These are phyloP conservation scores for Setophaga kirtlandii DNA, from an alignment of 2,113 vertebrate genomes.

Conservation along the genomic window DNA sequence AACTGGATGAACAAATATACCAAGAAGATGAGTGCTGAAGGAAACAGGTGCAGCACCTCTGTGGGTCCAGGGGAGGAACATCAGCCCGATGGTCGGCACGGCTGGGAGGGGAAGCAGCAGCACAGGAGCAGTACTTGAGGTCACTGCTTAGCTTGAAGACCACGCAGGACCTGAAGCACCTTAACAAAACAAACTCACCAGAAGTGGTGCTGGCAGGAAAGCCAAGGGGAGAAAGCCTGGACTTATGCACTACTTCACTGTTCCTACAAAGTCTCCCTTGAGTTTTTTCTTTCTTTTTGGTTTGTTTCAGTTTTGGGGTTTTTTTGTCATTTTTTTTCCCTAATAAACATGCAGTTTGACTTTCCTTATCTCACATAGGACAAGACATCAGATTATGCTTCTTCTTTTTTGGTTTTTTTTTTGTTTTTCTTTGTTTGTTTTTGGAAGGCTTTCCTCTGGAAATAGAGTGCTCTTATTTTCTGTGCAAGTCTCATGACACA, in stretches of 20 bases:
- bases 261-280: slow-evolving; percentile 48
- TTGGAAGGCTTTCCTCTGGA: slow-evolving; percentile 76
- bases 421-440: not conserved
- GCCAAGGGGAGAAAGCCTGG: slow-evolving; percentile 38
- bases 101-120: slow-evolving; percentile 5
- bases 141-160: slow-evolving; percentile 40
- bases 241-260: slow-evolving; percentile 51
- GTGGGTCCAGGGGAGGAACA: not conserved
- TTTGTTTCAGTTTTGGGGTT: slow-evolving; percentile 53
- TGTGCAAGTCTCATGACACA: slow-evolving; percentile 59
- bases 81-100: not conserved
- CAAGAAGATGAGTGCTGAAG: slow-evolving; percentile 95
- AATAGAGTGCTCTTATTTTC: slow-evolving; percentile 69
- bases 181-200: slow-evolving; percentile 68
- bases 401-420: not conserved
- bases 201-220: slow-evolving; percentile 65
- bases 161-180: slow-evolving; percentile 70
- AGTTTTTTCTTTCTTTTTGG: slow-evolving; percentile 55
- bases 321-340: slow-evolving; percentile 44
- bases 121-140: slow-evolving; percentile 44
- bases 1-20: slow-evolving; percentile 93
- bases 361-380: slow-evolving; percentile 72
- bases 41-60: not conserved
- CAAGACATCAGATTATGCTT: slow-evolving; percentile 62
- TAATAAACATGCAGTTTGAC: slow-evolving; percentile 75